Base-by-base conservation (phyloP, 2,797 vertebrate species). In the Danio aesculapii region DNA sequence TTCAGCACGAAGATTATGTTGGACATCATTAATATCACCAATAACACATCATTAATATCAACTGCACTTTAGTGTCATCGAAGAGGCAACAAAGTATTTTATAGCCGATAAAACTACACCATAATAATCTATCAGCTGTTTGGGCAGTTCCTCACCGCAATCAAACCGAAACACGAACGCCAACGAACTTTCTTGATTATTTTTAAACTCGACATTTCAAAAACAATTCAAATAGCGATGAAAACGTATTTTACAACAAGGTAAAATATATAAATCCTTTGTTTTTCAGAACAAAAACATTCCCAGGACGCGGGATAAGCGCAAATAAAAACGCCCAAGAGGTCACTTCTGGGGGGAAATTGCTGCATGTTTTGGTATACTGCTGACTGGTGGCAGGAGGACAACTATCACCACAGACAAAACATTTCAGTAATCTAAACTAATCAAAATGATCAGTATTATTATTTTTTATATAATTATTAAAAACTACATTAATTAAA, bases 301-400 rank as follows among this genome's bases (percentile, higher is more conserved):
- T 10, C 62, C 6, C 49, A 64, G 57, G 21, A 49, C 58, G 74
- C 81, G 58, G 50, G 81, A 71, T 47, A 11, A 55, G 47, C 8
- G 39, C 57, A 9, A 68, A 67, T 11, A 19, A 6, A 67, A 46
- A 44, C 47, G 17, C 55, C 53, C 47, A 64, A 76, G 30, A 77
- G 9, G 8, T 50, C 19, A 39, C 49, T 13, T 12, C 39, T 8
- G 17, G 30, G 16, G 30, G 50, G 5, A 0, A 66, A 21, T 8
- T 1, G n/a, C n/a, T 17, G 58, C 4, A n/a, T n/a, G 43, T 44
- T 59, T 5, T 8, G n/a, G 16, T 11, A 62, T 17, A 44, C 47
- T 21, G 74, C 68, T 1, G 6, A 4, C 83, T 81, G 17, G 41
- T 47, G 83, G 63, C 12, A 8, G 83, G 83, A 84, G 17, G 75